phyloP scores from a whole-genome alignment of 1,140 invertebrate species.

The Saccostrea glomerata region DNA sequence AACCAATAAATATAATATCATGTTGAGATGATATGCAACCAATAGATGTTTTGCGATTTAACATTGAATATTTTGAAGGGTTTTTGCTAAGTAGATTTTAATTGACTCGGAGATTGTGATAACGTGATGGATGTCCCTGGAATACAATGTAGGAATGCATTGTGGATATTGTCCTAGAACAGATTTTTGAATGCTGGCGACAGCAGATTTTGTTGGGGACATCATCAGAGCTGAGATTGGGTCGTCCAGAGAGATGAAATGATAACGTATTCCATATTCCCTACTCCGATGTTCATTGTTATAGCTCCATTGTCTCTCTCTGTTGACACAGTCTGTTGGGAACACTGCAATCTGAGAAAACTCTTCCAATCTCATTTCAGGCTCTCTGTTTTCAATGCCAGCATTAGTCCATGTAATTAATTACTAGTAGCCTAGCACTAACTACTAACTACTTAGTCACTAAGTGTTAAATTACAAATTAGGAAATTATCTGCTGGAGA shows the following conservation, averaged over 20 bases:
- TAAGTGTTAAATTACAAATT: slow-evolving; percentile 16
- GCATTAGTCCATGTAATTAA: slow-evolving; percentile 9
- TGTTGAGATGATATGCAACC: too few species aligned
- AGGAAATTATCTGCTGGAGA: neutral
- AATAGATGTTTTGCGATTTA: too few species aligned
- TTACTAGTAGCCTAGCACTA: neutral
- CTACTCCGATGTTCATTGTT: neutral
- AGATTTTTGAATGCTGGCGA: neutral
- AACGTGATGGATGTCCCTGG: neutral
- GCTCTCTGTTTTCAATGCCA: neutral
- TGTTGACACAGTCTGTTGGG: slow-evolving; percentile 25
- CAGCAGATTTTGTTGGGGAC: neutral
- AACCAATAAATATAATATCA: too few species aligned
- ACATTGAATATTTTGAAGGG: too few species aligned
- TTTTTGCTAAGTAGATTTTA: neutral
- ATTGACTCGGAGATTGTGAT: neutral
- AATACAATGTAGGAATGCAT: neutral
- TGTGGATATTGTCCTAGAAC: neutral
- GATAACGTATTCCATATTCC: neutral
- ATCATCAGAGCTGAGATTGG: slow-evolving; percentile 15
- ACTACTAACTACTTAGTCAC: neutral
- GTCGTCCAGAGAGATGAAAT: neutral
- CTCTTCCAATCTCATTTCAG: neutral
- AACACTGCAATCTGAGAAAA: neutral
- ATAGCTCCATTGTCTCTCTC: neutral